Evolutionary conservation across 1,140 invertebrate genomes (phyloP).

Genomic region (Drosophila novamexicana): DNA sequence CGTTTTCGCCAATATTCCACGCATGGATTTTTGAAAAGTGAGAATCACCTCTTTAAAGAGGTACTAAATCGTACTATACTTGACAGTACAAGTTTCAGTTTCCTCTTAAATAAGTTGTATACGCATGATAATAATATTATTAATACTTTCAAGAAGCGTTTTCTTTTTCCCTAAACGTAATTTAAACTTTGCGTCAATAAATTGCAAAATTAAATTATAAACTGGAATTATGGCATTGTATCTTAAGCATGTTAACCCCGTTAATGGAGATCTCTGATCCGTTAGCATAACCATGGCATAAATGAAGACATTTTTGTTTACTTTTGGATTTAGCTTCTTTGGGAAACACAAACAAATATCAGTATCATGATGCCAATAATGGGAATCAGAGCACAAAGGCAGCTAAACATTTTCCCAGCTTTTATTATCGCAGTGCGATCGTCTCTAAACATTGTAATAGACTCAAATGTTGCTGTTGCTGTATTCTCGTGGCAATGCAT

Average conservation of each 20-base stretch:
- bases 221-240: neutral
- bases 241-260: constrained; percentile 13
- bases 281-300: constrained; percentile 76
- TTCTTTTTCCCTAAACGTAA: neutral
- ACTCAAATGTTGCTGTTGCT: constrained; percentile 58
- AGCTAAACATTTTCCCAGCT: constrained; percentile 73
- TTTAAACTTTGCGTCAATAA: neutral
- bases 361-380: constrained; percentile 75
- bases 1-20: no score
- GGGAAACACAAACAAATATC: constrained; percentile 47
- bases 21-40: no score
- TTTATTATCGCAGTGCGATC: constrained; percentile 76
- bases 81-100: no score
- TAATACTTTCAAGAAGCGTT: neutral
- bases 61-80: no score
- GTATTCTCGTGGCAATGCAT: constrained; percentile 47
- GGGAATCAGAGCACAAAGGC: constrained; percentile 74
- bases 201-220: constrained; percentile 1
- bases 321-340: constrained; percentile 17
- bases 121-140: neutral
- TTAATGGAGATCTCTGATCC: constrained; percentile 61
- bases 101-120: no score
- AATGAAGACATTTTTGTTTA: constrained; percentile 69
- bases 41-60: no score
- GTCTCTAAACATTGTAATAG: constrained; percentile 68